phyloP scores from a whole-genome alignment of 2,797 vertebrate species.

The Siniperca undulata region DNA sequence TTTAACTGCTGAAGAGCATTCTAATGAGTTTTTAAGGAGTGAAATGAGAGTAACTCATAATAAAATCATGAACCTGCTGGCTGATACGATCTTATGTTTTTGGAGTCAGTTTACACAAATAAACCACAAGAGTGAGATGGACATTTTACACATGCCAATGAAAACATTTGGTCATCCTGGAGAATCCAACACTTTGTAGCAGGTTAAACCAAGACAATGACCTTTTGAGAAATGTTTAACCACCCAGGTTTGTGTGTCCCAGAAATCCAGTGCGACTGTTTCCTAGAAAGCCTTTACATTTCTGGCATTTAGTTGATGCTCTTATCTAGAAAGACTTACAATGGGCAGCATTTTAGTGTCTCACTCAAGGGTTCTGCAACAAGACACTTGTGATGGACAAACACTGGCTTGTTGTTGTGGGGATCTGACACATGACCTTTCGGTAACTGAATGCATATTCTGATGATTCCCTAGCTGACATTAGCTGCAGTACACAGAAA shows the following conservation, averaged over 20 bases:
- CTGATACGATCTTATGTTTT: slow-evolving; percentile 3
- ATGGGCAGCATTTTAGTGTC: slow-evolving; percentile 5
- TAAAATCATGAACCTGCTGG: slow-evolving; percentile 47
- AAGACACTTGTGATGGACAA: slow-evolving; percentile 20
- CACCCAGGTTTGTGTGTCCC: neutral
- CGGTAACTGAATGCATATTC: neutral
- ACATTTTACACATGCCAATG: slow-evolving; percentile 11
- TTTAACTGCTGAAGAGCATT: slow-evolving; percentile 24
- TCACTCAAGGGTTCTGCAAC: slow-evolving; percentile 26
- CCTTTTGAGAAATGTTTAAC: slow-evolving; percentile 44
- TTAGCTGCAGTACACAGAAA: neutral
- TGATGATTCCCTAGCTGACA: neutral
- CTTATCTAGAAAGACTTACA: slow-evolving; percentile 17
- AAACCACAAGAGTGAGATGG: slow-evolving; percentile 12
- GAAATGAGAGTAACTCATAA: slow-evolving; percentile 42
- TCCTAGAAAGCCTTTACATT: slow-evolving; percentile 45
- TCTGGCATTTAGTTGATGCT: slow-evolving; percentile 35
- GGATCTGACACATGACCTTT: slow-evolving; percentile 35
- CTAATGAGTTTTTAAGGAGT: slow-evolving; percentile 48
- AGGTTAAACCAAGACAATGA: slow-evolving; percentile 35
- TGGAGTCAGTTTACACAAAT: slow-evolving; percentile 29
- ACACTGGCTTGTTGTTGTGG: slow-evolving; percentile 8
- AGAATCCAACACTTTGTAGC: slow-evolving; percentile 1
- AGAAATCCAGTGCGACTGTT: slow-evolving; percentile 11
- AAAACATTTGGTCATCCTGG: neutral